A percentile compares a stretch with the other conserved stretches of the same genome.
Evolutionary conservation across 2,797 vertebrate genomes (phyloP).

Genomic region (Parauchenoglanis punctatus): DNA sequence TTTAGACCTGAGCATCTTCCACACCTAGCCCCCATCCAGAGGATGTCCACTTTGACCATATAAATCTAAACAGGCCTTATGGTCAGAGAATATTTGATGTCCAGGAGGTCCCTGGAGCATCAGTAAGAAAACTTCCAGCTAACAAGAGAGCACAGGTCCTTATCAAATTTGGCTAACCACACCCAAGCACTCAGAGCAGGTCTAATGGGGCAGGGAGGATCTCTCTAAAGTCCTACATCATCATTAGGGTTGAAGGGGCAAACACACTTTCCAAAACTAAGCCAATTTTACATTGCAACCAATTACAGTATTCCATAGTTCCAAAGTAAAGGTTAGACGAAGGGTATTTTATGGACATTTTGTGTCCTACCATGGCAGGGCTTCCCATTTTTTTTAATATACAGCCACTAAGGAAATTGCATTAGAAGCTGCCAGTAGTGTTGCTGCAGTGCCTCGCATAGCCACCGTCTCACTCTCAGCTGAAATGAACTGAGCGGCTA

Average conservation of each 20-base stretch:
- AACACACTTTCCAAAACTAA: not conserved
- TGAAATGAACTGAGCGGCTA: constrained; percentile 55
- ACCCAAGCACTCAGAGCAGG: constrained; percentile 37
- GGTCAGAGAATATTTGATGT: constrained; percentile 39
- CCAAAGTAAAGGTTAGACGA: not conserved
- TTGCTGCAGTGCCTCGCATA: constrained; percentile 64
- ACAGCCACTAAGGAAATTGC: constrained; percentile 55
- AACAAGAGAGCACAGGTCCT: constrained; percentile 46
- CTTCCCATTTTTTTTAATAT: constrained; percentile 60
- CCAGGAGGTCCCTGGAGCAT: constrained; percentile 35
- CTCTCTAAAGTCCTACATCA: constrained; percentile 26
- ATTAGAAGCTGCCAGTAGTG: constrained; percentile 70
- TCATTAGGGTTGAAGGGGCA: constrained; percentile 10
- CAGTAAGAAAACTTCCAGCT: constrained; percentile 30
- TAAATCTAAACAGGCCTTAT: not conserved
- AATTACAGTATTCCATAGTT: constrained; percentile 1
- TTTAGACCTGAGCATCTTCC: not conserved
- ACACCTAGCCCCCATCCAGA: not conserved
- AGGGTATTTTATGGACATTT: not conserved
- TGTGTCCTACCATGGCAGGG: constrained; percentile 63
- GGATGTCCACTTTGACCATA: not conserved
- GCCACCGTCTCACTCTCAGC: constrained; percentile 60
- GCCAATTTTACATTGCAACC: not conserved
- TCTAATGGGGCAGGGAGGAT: constrained; percentile 23
- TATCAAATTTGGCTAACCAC: constrained; percentile 39